Evolutionary conservation across 2,797 vertebrate genomes (phyloP), one percentile per base, ranked within the genome.

Genomic region (Catharus ustulatus): DNA sequence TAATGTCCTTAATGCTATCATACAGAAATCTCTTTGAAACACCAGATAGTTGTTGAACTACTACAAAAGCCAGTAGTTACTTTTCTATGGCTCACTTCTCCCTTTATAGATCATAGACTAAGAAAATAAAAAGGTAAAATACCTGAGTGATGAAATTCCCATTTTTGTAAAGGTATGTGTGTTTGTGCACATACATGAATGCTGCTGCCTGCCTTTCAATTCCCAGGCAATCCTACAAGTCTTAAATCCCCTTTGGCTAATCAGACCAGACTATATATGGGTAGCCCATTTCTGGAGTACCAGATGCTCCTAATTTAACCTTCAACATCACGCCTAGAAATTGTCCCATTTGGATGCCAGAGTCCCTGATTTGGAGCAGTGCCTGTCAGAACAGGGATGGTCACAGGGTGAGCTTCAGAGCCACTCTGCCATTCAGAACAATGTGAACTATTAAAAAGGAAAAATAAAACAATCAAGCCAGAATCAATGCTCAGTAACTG

Each of bases 261-360:
- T 84, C 84, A 82, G 87, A 30, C 48, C 57, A 40, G 74, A 30
- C 89, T 82, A 87, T 68, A 76, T 63, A 93, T 15, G 64, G 83
- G 30, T 77, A 91, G 91, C 57, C 87, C 49, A 49, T 34, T 94
- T 66, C 87, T 90, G 92, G 73, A 88, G 61, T 61, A 90, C 86
- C 87, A 95, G 91, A 96, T 90, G 82, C 89, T 95, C 85, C 91
- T 52, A 67, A 93, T 96, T 94, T 92, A 92, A 90, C 89, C 80
- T 82, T 79, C 91, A 91, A 57, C 74, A 94, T 95, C 87, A 96
- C 1, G 42, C 69, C 94, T 86, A 87, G 77, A 62, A 94, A 82
- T 52, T 82, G 89, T 82, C 91, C 91, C 89, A 86, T 42, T 13
- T 78, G 80, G 83, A 88, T 79, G 77, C 66, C 93, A 91, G 54